Evolutionary conservation across 2,888 invertebrate genomes (phyloP).

Genomic region (Stegophylla sp.): DNA sequence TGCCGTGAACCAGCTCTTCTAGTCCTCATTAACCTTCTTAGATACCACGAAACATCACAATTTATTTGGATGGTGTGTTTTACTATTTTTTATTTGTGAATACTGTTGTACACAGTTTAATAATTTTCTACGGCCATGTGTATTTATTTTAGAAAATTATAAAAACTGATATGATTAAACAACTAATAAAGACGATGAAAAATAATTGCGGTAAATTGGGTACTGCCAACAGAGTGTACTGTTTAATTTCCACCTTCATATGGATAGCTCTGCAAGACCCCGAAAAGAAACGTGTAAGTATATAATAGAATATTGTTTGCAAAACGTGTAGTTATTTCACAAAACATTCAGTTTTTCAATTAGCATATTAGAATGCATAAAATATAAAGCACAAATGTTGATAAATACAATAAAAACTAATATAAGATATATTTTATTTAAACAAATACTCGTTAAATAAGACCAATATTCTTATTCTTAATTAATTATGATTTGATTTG

Average conservation of each 20-base stretch:
- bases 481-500: too few relatives aligned
- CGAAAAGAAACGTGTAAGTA: slow-evolving; percentile 31
- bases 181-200: slow-evolving; percentile 50
- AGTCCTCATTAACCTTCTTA: slow-evolving; percentile 59
- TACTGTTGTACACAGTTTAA: not conserved
- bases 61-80: slow-evolving; percentile 44
- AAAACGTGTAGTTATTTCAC: not conserved
- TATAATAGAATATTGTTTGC: not conserved
- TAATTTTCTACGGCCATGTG: not conserved
- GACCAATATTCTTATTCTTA: too few relatives aligned
- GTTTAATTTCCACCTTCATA: slow-evolving; percentile 40
- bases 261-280: slow-evolving; percentile 50
- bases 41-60: slow-evolving; percentile 42
- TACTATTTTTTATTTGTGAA: not conserved
- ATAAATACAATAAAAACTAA: too few relatives aligned
- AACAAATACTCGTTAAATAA: too few relatives aligned
- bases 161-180: slow-evolving; percentile 31
- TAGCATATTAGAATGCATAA: too few relatives aligned
- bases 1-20: slow-evolving; percentile 54
- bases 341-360: too few relatives aligned
- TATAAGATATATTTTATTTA: too few relatives aligned
- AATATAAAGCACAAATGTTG: too few relatives aligned
- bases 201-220: slow-evolving; percentile 45
- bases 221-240: slow-evolving; percentile 38
- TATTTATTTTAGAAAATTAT: slow-evolving; percentile 18